These are phyloP conservation scores for Caenorhabditis sp. DNA, from an alignment of 2,888 invertebrate species.

Conservation along the genomic window DNA sequence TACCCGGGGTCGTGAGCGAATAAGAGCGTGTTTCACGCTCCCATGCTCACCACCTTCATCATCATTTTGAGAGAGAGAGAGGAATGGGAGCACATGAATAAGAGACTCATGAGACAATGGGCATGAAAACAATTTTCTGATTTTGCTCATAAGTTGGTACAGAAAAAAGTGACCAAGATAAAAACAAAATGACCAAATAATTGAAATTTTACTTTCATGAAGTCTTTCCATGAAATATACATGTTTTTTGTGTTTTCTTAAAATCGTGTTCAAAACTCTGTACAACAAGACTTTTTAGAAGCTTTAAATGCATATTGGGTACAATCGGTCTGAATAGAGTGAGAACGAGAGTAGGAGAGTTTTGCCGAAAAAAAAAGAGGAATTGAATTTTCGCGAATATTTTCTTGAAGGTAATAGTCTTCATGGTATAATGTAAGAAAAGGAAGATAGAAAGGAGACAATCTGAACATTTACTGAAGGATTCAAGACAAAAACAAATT, in stretches of 20 bases:
- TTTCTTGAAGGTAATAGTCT: neutral
- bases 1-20: neutral
- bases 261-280: neutral
- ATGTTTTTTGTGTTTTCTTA: neutral
- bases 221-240: no score
- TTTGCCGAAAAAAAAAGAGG: neutral
- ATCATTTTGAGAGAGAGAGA: neutral
- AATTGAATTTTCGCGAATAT: conserved; percentile 11
- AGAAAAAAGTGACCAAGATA: no score
- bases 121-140: neutral
- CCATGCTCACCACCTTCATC: conserved; percentile 6
- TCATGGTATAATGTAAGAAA: neutral
- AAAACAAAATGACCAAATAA: no score
- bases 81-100: neutral
- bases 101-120: neutral
- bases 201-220: no score
- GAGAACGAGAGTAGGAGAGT: neutral
- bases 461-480: neutral
- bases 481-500: conserved; percentile 58
- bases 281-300: neutral
- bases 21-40: conserved; percentile 10
- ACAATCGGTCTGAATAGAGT: neutral
- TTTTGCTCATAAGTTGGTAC: no score
- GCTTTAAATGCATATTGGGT: neutral
- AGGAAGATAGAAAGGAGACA: neutral